phyloP scores from a whole-genome alignment of 2,888 invertebrate genomes.

The Mylabris sibirica region DNA sequence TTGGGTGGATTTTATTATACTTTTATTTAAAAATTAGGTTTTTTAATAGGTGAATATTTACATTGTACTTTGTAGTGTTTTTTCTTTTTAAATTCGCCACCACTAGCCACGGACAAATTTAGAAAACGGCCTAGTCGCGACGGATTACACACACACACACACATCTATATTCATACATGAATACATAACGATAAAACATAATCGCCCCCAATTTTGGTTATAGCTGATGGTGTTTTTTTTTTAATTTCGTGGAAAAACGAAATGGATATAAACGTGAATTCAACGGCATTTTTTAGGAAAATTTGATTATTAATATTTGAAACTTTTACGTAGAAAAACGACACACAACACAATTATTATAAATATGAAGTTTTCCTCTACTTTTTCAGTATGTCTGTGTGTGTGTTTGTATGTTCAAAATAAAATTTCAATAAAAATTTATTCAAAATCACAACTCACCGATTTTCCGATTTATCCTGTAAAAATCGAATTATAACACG shows the following conservation, averaged over 20 bases:
- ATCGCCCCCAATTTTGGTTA: conserved; percentile 38
- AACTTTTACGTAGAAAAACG: conserved; percentile 45
- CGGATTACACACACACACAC: no score
- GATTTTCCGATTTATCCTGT: conserved; percentile 65
- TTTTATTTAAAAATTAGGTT: not conserved
- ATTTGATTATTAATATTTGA: conserved; percentile 5
- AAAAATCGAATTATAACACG: conserved; percentile 64
- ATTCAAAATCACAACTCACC: conserved; percentile 63
- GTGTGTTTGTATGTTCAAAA: conserved; percentile 14
- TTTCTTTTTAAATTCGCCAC: not conserved
- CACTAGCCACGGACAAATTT: conserved; percentile 43
- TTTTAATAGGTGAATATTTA: not conserved
- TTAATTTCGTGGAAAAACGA: not conserved
- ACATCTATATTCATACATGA: no score
- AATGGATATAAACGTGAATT: no score
- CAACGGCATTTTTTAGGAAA: no score
- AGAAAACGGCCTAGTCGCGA: conserved; percentile 41
- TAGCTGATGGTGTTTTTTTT: conserved; percentile 43
- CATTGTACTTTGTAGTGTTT: no score
- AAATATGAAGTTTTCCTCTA: conserved; percentile 47
- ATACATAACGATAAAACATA: conserved; percentile 24
- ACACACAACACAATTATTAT: conserved; percentile 42
- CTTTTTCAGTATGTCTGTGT: conserved; percentile 57
- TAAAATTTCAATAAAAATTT: conserved; percentile 46
- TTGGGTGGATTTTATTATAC: no score